Evolutionary conservation across 2,113 vertebrate genomes (phyloP), one percentile per base, ranked within the genome.

Genomic region (Coptodon bakossiorum): DNA sequence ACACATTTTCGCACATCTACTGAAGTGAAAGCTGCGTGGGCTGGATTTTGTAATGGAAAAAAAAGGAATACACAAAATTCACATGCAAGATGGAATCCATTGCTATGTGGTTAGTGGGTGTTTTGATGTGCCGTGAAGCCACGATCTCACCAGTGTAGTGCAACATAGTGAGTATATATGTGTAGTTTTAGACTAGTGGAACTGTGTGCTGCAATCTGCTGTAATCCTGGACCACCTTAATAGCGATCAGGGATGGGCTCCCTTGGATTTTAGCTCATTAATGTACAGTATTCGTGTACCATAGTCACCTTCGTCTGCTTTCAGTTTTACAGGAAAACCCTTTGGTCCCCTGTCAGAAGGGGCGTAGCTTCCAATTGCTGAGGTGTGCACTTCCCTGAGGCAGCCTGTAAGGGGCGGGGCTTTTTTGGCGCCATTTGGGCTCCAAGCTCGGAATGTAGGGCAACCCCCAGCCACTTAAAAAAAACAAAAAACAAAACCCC

Each of bases 361-460:
- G 84, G 45, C 52, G 40, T 85, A 87, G 83, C 86, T 87, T 92
- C 82, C 90, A 86, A 86, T 85, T 40, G 91, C 86, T 90, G 90
- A 93, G 94, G 95, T 73, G 95, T 89, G 94, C 61, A 54, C 53
- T 89, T 86, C 13, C 50, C 68, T 87, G 83, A 57, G 91, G 90
- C 31, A 34, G 90, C 95, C 96, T 97, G 92, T 95, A 92, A 96
- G 95, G 88, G 94, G 68, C 89, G 95, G 95, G 95, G 96, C 96
- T 96, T 90, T 94, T 96, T 95, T 95, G 95, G 96, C 95, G 96
- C 95, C 88, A 89, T 83, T 88, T 91, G 94, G 93, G 95, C 95
- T 57, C 95, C 95, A 95, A 96, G 96, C 90, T 96, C 88, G 0
- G 96, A 97, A 97, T 96, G 96, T 97, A 97, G 94, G 95, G 94